These are phyloP conservation scores for Lamellibrachia columna DNA, from an alignment of 2,888 invertebrate genomes.

Conservation along the genomic window DNA sequence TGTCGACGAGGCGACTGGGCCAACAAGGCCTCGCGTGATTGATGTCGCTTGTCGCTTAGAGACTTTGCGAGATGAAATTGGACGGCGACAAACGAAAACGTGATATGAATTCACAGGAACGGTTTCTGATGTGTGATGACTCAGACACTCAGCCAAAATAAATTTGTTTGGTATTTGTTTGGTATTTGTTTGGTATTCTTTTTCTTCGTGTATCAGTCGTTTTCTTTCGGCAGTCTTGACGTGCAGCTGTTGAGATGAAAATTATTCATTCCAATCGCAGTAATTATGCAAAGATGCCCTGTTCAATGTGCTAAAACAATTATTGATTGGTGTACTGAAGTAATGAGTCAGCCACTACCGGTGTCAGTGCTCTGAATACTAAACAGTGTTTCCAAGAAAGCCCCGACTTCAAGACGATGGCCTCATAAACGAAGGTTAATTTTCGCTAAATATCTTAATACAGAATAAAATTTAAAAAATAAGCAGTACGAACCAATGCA, in stretches of 20 bases:
- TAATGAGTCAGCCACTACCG: neutral
- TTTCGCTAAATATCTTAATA: neutral
- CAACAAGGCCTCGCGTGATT: neutral
- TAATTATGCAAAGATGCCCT: neutral
- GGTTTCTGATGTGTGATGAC: neutral
- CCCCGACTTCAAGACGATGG: neutral
- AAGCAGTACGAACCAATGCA: no score
- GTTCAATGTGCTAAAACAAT: neutral
- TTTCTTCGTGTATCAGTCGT: neutral
- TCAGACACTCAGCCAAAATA: neutral
- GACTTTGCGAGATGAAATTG: neutral
- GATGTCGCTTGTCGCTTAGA: neutral
- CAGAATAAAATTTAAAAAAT: no score
- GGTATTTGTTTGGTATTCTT: neutral
- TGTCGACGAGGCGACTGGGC: neutral
- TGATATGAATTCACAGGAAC: neutral
- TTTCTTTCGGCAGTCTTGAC: neutral
- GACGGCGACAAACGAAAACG: neutral
- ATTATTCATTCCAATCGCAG: neutral
- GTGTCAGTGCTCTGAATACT: neutral
- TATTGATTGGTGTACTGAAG: neutral
- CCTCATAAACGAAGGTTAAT: neutral
- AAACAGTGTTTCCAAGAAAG: neutral
- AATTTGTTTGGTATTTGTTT: neutral
- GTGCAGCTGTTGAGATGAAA: neutral